Percentiles rank a stretch among this genome's conserved stretches.
Conservation (phyloP, 1,140 invertebrate species). For the Ridgeia piscesae region DNA sequence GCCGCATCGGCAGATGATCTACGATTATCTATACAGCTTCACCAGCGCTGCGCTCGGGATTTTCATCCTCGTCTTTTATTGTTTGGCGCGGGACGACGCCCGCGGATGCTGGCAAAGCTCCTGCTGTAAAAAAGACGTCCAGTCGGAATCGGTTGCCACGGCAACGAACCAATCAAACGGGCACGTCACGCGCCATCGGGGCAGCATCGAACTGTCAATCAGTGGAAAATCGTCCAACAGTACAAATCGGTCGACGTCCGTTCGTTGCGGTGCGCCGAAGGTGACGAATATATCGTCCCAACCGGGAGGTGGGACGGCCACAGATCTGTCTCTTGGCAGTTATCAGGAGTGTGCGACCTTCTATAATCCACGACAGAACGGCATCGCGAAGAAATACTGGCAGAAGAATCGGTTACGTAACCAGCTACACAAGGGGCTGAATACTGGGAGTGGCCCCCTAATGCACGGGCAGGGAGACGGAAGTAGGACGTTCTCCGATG, state of each 20-base stretch:
- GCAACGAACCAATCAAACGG: background rate
- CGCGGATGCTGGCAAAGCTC: constrained; percentile 72
- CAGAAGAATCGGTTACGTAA: constrained; percentile 79
- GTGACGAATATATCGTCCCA: background rate
- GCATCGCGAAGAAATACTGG: constrained; percentile 87
- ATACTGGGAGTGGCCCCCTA: constrained; percentile 17
- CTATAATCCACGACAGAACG: constrained; percentile 90
- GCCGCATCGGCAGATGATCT: constrained; percentile 74
- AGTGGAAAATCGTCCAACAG: background rate
- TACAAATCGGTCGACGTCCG: background rate
- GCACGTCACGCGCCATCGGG: background rate
- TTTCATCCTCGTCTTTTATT: constrained; percentile 85
- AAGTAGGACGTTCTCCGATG: constrained; percentile 28
- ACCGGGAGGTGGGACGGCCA: constrained; percentile 52
- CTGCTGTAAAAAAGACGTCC: constrained; percentile 41
- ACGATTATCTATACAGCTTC: constrained; percentile 75
- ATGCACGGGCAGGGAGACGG: background rate
- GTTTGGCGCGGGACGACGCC: constrained; percentile 79
- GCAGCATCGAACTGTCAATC: background rate
- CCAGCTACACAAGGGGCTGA: constrained; percentile 49
- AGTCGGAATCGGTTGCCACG: background rate
- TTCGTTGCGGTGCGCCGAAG: background rate
- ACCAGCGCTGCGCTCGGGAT: constrained; percentile 72
- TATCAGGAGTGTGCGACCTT: constrained; percentile 59
- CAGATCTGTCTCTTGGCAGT: constrained; percentile 36